A percentile compares a stretch with the other conserved stretches of the same genome.
These are phyloP conservation scores for Styela clava DNA, from an alignment of 23 tunicate genomes.

Conservation along the genomic window DNA sequence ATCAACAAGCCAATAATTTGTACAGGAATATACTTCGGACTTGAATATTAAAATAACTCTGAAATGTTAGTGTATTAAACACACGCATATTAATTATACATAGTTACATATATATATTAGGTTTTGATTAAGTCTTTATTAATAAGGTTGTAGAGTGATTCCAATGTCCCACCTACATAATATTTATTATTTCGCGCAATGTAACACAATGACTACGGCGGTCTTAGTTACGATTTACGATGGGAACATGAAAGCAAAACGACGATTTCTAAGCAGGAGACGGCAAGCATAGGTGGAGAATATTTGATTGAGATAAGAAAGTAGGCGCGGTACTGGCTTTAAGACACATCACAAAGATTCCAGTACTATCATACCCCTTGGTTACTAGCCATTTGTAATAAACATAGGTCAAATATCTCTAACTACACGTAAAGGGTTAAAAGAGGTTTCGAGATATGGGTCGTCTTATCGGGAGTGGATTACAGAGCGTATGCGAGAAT, in stretches of 20 bases:
- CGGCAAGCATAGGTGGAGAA: not conserved
- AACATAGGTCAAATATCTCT: too few species aligned
- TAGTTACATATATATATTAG: too few species aligned
- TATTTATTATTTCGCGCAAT: not conserved
- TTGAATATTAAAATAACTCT: too few species aligned
- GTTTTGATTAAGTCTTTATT: not conserved
- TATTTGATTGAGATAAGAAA: slow-evolving; percentile 22
- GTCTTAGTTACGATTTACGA: not conserved
- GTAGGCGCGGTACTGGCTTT: slow-evolving; percentile 18
- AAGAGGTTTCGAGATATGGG: not conserved
- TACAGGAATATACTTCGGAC: too few species aligned
- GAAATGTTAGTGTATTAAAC: too few species aligned
- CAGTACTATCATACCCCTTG: not conserved
- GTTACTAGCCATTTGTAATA: too few species aligned
- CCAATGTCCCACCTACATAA: not conserved
- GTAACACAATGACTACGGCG: not conserved
- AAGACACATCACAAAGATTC: slow-evolving; percentile 15
- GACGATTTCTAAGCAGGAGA: not conserved
- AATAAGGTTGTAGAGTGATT: too few species aligned
- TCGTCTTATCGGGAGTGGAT: not conserved
- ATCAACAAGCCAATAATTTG: too few species aligned
- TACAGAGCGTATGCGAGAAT: not conserved
- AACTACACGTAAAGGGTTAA: not conserved
- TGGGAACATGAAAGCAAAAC: not conserved
- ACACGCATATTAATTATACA: too few species aligned